Base-by-base conservation (phyloP, 2,113 vertebrate species). In the Phyllopteryx taeniolatus region DNA sequence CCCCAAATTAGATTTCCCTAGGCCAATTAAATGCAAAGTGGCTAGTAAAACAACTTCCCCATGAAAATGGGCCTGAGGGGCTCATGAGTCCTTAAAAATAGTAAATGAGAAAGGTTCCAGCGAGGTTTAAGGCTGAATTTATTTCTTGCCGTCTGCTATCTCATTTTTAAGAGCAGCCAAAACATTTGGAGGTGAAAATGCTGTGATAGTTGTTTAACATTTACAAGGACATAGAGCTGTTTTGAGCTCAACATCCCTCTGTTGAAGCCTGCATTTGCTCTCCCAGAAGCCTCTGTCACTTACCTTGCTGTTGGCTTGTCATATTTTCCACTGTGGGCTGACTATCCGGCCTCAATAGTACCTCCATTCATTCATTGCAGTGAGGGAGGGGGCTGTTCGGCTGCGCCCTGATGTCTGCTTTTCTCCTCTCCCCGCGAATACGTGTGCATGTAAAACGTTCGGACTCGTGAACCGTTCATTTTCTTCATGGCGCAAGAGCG, bases 261-360 rank as follows among this genome's bases (percentile, higher is more conserved):
- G 8, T 42, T 46, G 2, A n/a, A 19, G 79, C 43, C 35, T 44
- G 8, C n/a, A n/a, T n/a, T n/a, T 68, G 39, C 63, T 1, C 19
- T 43, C 68, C 75, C 71, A 81, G 77, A 75, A 82, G 82, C 67
- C 72, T 76, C 84, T 72, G 68, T 82, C 27, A 39, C 35, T 39
- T 39, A 39, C 35, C 35, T 83, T 88, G 83, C 80, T 74, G 74
- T 74, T 53, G 72, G 75, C 68, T 60, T 20, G 42, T 90, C 86
- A 89, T 83, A 90, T 79, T 91, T 91, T 92, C 90, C 91, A 84
- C 79, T 42, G 83, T 87, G 83, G 84, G 86, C 68, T 68, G 82
- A 82, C 54, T 62, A 51, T 83, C 78, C 69, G n/a, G 71, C 47
- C 81, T 80, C 79, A 85, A 92, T 86, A 92, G 87, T 87, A 86